Base-by-base conservation (phyloP, 2,113 vertebrate genomes). In the Anhinga rufa region DNA sequence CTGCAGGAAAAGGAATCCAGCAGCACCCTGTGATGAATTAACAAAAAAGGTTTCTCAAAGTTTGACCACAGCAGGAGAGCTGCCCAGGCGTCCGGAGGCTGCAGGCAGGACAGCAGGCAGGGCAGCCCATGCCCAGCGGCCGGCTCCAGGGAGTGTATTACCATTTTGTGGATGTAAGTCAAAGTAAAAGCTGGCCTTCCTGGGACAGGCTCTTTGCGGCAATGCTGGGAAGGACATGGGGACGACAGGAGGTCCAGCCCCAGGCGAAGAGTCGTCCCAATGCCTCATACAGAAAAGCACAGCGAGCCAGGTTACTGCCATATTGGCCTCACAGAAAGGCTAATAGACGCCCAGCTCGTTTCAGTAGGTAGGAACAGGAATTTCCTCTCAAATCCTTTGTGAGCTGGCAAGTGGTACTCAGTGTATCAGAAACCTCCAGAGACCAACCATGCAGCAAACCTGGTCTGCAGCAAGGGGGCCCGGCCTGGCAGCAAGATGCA, bases 391-490 rank as follows among this genome's bases (percentile, higher is more conserved):
- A 66, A 78, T 38, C 29, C 49, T 62, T 34, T 71, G 60, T 58
- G 76, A 92, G n/a, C 28, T 32, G 68, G 26, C 19, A 77, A 69
- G 25, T 10, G 26, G 40, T 0, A 1, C 44, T 25, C 46, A 10
- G 17, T 2, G 2, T 54, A 52, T 46, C 54, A 65, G 54, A 57
- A 44, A 31, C 28, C 1, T 0, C 62, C 71, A 65, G 54, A 68
- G 31, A 84, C 19, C 54, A 81, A 31, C 7, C 46, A 69, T 0
- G 0, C 25, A 46, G 55, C 20, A 49, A 48, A 57, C 5, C 5
- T 6, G 46, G 57, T 28, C 36, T 75, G 44, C 60, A 48, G 61
- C 0, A 0, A 68, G 14, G 13, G 36, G 6, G 14, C 29, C 38
- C 46, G 32, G 70, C 17, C 78, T 20, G 14, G 29, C 48, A 78